Conservation (phyloP, 2,797 vertebrate species). For the Echeneis naucrates region DNA sequence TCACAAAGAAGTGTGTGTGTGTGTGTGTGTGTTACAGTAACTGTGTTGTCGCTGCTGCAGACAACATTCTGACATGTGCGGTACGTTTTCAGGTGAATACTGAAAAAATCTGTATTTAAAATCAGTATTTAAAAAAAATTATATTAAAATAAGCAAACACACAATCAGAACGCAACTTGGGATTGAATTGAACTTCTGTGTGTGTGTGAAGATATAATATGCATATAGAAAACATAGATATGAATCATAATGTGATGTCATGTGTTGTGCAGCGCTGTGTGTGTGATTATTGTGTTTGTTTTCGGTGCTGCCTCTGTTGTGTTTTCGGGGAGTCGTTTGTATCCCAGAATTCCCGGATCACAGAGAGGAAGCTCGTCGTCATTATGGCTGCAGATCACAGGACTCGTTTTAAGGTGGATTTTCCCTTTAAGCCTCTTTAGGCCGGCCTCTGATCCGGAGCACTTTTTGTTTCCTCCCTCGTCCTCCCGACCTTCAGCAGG, state of each 20-base stretch:
- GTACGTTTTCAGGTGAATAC: too few relatives aligned
- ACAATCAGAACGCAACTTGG: too few relatives aligned
- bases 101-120: too few relatives aligned
- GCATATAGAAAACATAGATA: too few relatives aligned
- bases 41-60: too few relatives aligned
- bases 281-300: constrained; percentile 25
- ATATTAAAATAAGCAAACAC: too few relatives aligned
- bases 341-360: constrained; percentile 40
- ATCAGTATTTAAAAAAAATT: too few relatives aligned
- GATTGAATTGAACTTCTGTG: too few relatives aligned
- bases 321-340: constrained; percentile 22
- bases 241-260: too few relatives aligned
- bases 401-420: constrained; percentile 59
- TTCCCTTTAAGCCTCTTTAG: constrained; percentile 46
- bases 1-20: too few relatives aligned
- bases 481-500: constrained; percentile 30
- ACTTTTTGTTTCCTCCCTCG: constrained; percentile 29
- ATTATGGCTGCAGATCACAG: constrained; percentile 49
- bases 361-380: constrained; percentile 46
- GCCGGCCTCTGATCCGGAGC: constrained; percentile 32
- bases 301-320: constrained; percentile 9
- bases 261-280: neutral
- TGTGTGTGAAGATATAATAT: too few relatives aligned
- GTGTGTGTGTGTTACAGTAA: neutral
- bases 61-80: constrained; percentile 1